Percentiles rank a stretch among this genome's conserved stretches.
phyloP scores from a whole-genome alignment of 2,888 invertebrate genomes.

The Agrypnus murinus region DNA sequence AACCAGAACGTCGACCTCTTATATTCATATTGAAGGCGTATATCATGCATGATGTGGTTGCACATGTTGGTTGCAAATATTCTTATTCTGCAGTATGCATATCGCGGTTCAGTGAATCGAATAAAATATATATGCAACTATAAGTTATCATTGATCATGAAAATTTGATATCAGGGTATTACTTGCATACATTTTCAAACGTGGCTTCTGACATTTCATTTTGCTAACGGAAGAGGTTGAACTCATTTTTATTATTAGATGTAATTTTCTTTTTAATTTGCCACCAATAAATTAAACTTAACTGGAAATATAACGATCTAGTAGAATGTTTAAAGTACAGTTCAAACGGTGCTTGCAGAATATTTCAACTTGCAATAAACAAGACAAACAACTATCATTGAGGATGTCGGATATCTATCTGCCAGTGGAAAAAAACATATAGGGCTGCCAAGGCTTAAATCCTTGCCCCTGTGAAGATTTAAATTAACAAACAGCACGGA shows the following conservation, averaged over 20 bases:
- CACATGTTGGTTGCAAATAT: slow-evolving; percentile 18
- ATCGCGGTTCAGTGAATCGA: slow-evolving; percentile 8
- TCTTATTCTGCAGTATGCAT: not conserved
- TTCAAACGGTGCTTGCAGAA: slow-evolving; percentile 39
- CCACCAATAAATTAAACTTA: not conserved
- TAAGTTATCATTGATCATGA: slow-evolving; percentile 9
- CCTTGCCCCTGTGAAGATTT: too few species aligned
- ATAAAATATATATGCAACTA: slow-evolving; percentile 3
- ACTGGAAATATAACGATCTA: slow-evolving; percentile 4
- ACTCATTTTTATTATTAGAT: too few species aligned
- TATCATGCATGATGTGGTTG: not conserved
- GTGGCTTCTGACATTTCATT: not conserved
- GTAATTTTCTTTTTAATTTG: too few species aligned
- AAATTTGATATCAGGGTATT: too few species aligned
- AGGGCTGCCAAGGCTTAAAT: too few species aligned
- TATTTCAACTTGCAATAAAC: slow-evolving; percentile 18
- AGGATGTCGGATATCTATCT: not conserved
- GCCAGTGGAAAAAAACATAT: too few species aligned
- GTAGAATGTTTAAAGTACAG: slow-evolving; percentile 5
- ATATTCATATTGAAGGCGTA: not conserved
- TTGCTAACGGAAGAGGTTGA: too few species aligned
- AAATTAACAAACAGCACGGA: too few species aligned
- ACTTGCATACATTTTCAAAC: not conserved
- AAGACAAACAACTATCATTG: slow-evolving; percentile 12
- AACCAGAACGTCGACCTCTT: slow-evolving; percentile 58